Conservation (phyloP, 2,888 invertebrate species). For the Pyrgus malvae region DNA sequence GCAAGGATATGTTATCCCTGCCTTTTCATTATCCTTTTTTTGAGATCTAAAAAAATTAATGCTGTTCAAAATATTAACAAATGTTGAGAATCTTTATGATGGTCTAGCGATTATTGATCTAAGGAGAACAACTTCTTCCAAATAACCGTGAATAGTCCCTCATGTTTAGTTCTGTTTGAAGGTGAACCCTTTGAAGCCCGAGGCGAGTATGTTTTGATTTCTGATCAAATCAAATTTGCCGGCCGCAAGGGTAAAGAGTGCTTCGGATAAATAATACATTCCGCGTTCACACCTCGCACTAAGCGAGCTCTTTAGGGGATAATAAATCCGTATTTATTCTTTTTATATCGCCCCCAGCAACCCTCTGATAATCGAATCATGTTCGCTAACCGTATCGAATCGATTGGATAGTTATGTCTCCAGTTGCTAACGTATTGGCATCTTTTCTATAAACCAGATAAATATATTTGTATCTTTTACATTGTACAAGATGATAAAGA, state of each 20-base stretch:
- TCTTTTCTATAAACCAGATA: background rate
- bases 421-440: background rate
- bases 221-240: slow-evolving; percentile 68
- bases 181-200: slow-evolving; percentile 42
- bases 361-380: slow-evolving; percentile 72
- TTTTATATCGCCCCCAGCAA: slow-evolving; percentile 66
- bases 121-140: too few relatives aligned
- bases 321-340: slow-evolving; percentile 82
- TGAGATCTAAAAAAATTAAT: too few relatives aligned
- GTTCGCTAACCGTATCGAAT: slow-evolving; percentile 66
- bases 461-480: too few relatives aligned
- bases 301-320: slow-evolving; percentile 75
- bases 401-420: slow-evolving; percentile 45
- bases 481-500: too few relatives aligned
- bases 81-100: too few relatives aligned
- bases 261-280: slow-evolving; percentile 72
- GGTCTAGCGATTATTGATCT: too few relatives aligned
- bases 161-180: slow-evolving; percentile 12
- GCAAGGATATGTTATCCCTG: too few relatives aligned
- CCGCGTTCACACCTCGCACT: slow-evolving; percentile 74
- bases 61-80: too few relatives aligned
- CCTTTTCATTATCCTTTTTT: too few relatives aligned
- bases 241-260: slow-evolving; percentile 61
- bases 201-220: slow-evolving; percentile 66
- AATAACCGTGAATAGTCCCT: background rate